phyloP scores from a whole-genome alignment of 2,797 vertebrate species.

The Mormyrus hasselquistii region DNA sequence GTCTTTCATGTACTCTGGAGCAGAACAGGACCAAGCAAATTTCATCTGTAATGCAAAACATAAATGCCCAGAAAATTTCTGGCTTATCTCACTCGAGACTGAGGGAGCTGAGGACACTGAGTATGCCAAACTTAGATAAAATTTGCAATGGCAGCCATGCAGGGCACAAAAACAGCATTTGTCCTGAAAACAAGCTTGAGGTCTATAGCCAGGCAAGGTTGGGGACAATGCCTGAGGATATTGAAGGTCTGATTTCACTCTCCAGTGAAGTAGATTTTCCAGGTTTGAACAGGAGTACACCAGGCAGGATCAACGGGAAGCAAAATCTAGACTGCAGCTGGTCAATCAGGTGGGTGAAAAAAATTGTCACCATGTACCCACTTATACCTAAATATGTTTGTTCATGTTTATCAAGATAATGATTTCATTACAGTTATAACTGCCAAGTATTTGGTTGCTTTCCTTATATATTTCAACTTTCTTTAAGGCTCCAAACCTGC shows the following conservation, averaged over 20 bases:
- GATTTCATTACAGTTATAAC: background rate
- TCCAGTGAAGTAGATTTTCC: constrained; percentile 23
- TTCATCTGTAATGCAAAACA: constrained; percentile 56
- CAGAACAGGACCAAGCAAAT: constrained; percentile 25
- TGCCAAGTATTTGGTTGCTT: background rate
- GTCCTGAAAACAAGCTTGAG: constrained; percentile 63
- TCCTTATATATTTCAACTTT: background rate
- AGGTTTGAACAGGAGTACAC: constrained; percentile 32
- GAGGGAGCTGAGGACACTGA: constrained; percentile 78
- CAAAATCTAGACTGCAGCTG: constrained; percentile 54
- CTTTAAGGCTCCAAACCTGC: background rate
- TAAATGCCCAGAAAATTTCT: constrained; percentile 45
- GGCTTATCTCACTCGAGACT: constrained; percentile 65
- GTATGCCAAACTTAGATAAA: constrained; percentile 88
- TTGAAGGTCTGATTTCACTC: constrained; percentile 1
- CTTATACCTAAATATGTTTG: background rate
- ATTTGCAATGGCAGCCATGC: constrained; percentile 67
- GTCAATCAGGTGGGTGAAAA: constrained; percentile 71
- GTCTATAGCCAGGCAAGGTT: constrained; percentile 34
- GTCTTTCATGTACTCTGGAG: constrained; percentile 17
- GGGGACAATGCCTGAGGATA: constrained; percentile 4
- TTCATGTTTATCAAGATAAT: background rate
- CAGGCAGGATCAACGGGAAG: constrained; percentile 21
- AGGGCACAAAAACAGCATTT: background rate
- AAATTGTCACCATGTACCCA: background rate